These are phyloP conservation scores for Cyanistes caeruleus DNA, from an alignment of 2,113 vertebrate genomes.

Conservation along the genomic window DNA sequence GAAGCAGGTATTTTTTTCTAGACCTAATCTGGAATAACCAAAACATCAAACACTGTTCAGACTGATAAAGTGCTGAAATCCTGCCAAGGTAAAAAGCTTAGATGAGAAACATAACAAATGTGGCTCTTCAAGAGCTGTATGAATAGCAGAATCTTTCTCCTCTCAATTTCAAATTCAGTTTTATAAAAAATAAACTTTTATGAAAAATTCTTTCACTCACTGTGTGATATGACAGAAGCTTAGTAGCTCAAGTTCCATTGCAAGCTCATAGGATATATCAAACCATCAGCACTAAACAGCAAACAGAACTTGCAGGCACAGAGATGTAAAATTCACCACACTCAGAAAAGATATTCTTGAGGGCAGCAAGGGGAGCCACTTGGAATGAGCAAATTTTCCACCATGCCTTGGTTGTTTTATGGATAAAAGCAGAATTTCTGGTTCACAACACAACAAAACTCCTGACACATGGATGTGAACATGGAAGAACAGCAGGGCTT, in stretches of 20 bases:
- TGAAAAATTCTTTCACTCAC: not conserved
- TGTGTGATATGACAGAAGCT: not conserved
- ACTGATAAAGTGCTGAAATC: not conserved
- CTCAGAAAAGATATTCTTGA: not conserved
- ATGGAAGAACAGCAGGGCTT: not conserved
- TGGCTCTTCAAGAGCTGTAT: not conserved
- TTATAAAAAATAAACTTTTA: not conserved
- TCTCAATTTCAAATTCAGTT: not conserved
- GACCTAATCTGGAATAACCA: not conserved
- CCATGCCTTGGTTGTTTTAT: not conserved
- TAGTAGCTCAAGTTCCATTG: not conserved
- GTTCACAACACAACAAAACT: not conserved
- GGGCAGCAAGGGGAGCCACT: not conserved
- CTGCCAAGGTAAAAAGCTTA: not conserved
- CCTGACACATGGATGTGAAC: rapidly evolving
- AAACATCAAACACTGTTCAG: not conserved
- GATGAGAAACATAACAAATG: not conserved
- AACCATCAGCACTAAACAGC: not conserved
- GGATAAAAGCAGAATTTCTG: not conserved
- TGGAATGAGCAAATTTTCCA: not conserved
- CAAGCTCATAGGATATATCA: not conserved
- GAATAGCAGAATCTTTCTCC: not conserved
- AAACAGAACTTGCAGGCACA: not conserved
- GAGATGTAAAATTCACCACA: not conserved
- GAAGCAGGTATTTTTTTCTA: not conserved